phyloP scores from a whole-genome alignment of 2,888 invertebrate species.

The Tachina grossa region DNA sequence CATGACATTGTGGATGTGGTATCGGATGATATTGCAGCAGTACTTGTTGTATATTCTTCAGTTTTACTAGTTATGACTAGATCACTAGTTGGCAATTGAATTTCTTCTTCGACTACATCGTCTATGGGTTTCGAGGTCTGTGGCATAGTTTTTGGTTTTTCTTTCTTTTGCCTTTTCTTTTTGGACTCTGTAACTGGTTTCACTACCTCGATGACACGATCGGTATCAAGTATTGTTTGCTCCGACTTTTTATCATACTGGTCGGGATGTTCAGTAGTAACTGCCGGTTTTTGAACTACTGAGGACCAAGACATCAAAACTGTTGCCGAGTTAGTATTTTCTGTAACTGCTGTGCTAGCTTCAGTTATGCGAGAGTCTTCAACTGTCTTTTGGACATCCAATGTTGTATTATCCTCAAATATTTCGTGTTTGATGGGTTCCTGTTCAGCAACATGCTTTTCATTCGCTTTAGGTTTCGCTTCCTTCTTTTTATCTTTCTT shows the following conservation, averaged over 20 bases:
- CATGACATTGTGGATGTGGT: slow-evolving; percentile 40
- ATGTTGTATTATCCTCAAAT: neutral
- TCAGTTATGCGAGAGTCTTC: slow-evolving; percentile 1
- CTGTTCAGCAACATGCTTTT: slow-evolving; percentile 3
- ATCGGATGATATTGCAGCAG: slow-evolving; percentile 10
- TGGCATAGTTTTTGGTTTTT: slow-evolving; percentile 16
- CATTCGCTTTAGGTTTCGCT: slow-evolving; percentile 43
- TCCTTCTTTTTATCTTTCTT: slow-evolving; percentile 57
- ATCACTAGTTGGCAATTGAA: neutral
- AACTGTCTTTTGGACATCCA: neutral
- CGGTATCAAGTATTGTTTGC: neutral
- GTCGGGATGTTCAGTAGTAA: slow-evolving; percentile 5
- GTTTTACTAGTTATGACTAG: neutral
- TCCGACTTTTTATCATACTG: neutral
- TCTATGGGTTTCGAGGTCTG: slow-evolving; percentile 11
- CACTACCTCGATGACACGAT: neutral
- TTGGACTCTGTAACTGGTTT: slow-evolving; percentile 14
- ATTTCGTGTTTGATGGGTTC: neutral
- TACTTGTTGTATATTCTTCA: slow-evolving; percentile 5
- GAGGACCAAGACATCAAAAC: slow-evolving; percentile 74
- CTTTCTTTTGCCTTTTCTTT: slow-evolving; percentile 46
- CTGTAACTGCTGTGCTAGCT: neutral
- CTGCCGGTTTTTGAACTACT: slow-evolving; percentile 55
- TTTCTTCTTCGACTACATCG: neutral
- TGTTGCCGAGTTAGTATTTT: slow-evolving; percentile 2